These are phyloP conservation scores for Anarsia innoxiella DNA, from an alignment of 2,888 invertebrate species.

Conservation along the genomic window DNA sequence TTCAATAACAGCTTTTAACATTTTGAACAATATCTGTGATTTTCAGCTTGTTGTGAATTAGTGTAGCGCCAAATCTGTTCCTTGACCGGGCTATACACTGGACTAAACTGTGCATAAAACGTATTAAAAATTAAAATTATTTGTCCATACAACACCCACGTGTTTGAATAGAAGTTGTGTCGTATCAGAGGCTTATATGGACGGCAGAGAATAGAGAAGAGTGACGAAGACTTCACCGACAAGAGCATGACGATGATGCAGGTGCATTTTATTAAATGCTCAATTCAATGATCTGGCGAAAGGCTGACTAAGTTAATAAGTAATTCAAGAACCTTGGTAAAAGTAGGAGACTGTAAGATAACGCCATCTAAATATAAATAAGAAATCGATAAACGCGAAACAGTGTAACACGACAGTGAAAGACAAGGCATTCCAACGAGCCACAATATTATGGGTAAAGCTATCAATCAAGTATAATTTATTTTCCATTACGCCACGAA, in stretches of 20 bases:
- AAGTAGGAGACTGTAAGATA: background rate
- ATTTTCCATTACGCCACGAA: slow-evolving; percentile 19
- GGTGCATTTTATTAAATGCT: background rate
- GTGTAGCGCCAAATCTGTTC: background rate
- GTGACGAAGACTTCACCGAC: too few species aligned
- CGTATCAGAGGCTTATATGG: too few species aligned
- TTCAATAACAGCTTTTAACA: background rate
- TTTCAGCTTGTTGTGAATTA: background rate
- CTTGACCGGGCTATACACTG: too few species aligned
- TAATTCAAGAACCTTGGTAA: background rate
- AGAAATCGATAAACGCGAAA: background rate
- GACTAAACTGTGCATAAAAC: too few species aligned
- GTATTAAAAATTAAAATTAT: too few species aligned
- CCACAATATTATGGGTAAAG: background rate
- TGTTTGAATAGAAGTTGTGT: too few species aligned
- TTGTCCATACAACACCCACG: too few species aligned
- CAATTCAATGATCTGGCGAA: background rate
- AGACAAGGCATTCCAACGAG: too few species aligned
- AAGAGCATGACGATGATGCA: too few species aligned
- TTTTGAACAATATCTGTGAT: background rate
- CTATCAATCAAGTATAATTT: slow-evolving; percentile 20
- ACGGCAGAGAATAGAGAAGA: too few species aligned
- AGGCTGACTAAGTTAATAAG: background rate
- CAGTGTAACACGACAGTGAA: too few species aligned
- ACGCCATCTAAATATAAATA: background rate